Base-by-base conservation (phyloP, 2,888 invertebrate species). In the Keiferia lycopersicella region DNA sequence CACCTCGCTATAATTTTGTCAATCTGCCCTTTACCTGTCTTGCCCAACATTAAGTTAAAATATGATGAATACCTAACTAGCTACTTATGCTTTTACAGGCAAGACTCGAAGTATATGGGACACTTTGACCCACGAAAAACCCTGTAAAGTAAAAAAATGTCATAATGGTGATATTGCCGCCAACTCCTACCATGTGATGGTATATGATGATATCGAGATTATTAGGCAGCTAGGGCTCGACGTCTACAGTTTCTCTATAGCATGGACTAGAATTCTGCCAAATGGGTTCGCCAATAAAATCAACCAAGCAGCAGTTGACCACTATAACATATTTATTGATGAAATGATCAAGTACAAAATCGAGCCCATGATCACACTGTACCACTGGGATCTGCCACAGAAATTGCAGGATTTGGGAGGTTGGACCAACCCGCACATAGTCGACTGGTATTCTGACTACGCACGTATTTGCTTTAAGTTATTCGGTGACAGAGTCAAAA, bases 41-140 rank as follows among this genome's bases (percentile, higher is more conserved):
- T n/a, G n/a, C n/a, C n/a, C n/a, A n/a, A n/a, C n/a, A n/a, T n/a
- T n/a, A n/a, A n/a, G n/a, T n/a, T n/a, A n/a, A n/a, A n/a, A n/a
- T n/a, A n/a, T n/a, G n/a, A n/a, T n/a, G n/a, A n/a, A n/a, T n/a
- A n/a, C n/a, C n/a, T n/a, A n/a, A n/a, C n/a, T n/a, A n/a, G n/a
- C n/a, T n/a, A n/a, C n/a, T n/a, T n/a, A 30, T 30, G 6, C 6
- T 30, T 4, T 30, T 56, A 26, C 66, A 88, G 93, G 92, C 20
- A 93, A 93, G 78, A 81, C 91, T 0, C 8, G 88, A 91, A 93
- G 88, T 64, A 94, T 94, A 67, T 95, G 94, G 95, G 95, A 95
- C 78, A 85, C 78, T 63, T 78, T 93, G 70, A 90, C 93, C 0
- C 93, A 93, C 51, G 70, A 63, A 14, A 56, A 72, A 1, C 80